phyloP scores from a whole-genome alignment of 2,113 vertebrate species.

The Rousettus leschenaultii region DNA sequence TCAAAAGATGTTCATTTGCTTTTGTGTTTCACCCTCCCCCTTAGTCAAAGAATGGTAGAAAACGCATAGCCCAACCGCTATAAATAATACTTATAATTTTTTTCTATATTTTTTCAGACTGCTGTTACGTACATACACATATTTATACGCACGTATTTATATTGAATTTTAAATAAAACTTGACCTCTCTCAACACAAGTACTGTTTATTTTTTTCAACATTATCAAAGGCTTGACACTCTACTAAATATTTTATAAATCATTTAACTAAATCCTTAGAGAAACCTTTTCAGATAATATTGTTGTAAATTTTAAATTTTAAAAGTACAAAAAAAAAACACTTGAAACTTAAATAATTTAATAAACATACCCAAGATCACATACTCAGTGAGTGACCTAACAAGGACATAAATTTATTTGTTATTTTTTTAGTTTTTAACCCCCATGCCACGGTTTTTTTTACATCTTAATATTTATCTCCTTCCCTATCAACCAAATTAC shows the following conservation, averaged over 20 bases:
- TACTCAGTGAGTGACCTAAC: background rate
- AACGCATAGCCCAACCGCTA: background rate
- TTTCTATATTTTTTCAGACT: background rate
- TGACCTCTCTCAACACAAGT: background rate
- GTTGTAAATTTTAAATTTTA: background rate
- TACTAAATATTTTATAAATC: background rate
- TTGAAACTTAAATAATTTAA: background rate
- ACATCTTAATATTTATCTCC: background rate
- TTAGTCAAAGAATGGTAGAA: background rate
- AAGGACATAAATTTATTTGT: background rate
- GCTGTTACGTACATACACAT: background rate
- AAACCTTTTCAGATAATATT: background rate
- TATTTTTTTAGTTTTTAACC: background rate
- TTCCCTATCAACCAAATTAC: background rate
- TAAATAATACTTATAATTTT: background rate
- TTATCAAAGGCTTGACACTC: too few species aligned
- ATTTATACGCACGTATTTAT: background rate
- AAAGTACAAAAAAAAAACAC: background rate
- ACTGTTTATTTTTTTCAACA: background rate
- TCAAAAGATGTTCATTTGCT: background rate
- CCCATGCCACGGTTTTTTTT: background rate
- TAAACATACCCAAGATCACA: background rate
- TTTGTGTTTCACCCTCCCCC: background rate
- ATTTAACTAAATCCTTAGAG: background rate
- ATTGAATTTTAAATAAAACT: background rate